Conservation (phyloP, 2,113 vertebrate genomes). For the Pundamilia nyererei region DNA sequence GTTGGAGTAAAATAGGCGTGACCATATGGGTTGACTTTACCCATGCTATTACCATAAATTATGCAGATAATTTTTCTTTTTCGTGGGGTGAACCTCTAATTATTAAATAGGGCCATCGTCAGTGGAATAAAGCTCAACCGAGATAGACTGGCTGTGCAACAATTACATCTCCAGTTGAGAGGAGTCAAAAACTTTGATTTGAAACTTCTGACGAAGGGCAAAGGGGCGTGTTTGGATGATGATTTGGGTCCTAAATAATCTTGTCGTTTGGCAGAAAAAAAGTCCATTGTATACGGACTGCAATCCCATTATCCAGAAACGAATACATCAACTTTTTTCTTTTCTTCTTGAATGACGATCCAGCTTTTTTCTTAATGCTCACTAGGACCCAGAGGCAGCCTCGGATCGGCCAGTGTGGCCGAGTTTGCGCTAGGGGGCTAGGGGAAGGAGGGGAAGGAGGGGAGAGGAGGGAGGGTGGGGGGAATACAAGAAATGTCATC, state of each 20-base stretch:
- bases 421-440: neutral
- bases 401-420: slow-evolving; percentile 22
- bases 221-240: neutral
- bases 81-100: slow-evolving; percentile 10
- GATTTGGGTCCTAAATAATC: neutral
- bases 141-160: neutral
- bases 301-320: neutral
- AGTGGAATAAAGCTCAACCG: neutral
- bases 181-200: neutral
- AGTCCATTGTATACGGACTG: neutral
- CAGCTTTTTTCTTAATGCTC: slow-evolving; percentile 6
- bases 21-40: slow-evolving; percentile 27
- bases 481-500: slow-evolving; percentile 53
- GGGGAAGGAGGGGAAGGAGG: neutral
- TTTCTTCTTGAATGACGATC: neutral
- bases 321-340: neutral
- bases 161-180: neutral
- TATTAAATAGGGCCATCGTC: slow-evolving; percentile 5
- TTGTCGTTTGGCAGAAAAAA: neutral
- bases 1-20: slow-evolving; percentile 18
- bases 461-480: neutral
- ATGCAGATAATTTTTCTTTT: slow-evolving; percentile 16
- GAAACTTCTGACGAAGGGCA: neutral
- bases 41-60: slow-evolving; percentile 28
- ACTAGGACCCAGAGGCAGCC: slow-evolving; percentile 67